Evolutionary conservation across 2,888 invertebrate genomes (phyloP), one percentile per base, ranked within the genome.

Genomic region (Drosophila subquinaria): DNA sequence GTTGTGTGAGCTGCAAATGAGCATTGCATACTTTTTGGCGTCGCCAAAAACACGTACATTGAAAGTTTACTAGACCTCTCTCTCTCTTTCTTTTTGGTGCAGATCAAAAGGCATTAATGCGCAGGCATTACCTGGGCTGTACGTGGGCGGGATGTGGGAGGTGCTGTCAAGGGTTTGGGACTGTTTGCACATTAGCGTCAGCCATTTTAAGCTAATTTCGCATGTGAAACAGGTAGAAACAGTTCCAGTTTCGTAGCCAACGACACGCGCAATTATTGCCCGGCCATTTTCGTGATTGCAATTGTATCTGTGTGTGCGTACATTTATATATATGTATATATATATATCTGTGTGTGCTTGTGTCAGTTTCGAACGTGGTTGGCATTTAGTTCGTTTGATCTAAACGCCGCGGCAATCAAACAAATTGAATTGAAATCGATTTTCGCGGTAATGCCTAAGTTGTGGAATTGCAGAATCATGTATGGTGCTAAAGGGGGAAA

Each of bases 221-320:
- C 80, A 86, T 86, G 90, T 82, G 89, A 75, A 90, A 85, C 85
- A 89, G 88, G 90, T 86, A 89, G 86, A 69, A 71, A 70, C 77
- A 79, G 80, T 77, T 77, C 80, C 88, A 82, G 76, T 86, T 87
- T 76, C 65, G 70, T 43, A 87, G 69, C 87, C 81, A 84, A 74
- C 88, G 84, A 84, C 88, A 81, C 88, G 88, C 84, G 88, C 82
- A 89, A 89, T 85, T 85, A 89, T 89, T 89, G 79, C 88, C 85
- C 76, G 79, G 88, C 85, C 85, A 76, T 89, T 89, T 84, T 88
- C 75, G 69, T 84, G 89, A 89, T 89, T 83, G 83, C 81, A 77
- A 60, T 42, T 20, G 35, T 72, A 47, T 47, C 15, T 63, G 35
- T 56, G 35, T 48, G 6, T 61, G 50, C 53, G 48, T 50, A 17